Evolutionary conservation across 1,140 invertebrate species (phyloP), one percentile per base, ranked within the genome.

Genomic region (Neomicropteryx cornuta): DNA sequence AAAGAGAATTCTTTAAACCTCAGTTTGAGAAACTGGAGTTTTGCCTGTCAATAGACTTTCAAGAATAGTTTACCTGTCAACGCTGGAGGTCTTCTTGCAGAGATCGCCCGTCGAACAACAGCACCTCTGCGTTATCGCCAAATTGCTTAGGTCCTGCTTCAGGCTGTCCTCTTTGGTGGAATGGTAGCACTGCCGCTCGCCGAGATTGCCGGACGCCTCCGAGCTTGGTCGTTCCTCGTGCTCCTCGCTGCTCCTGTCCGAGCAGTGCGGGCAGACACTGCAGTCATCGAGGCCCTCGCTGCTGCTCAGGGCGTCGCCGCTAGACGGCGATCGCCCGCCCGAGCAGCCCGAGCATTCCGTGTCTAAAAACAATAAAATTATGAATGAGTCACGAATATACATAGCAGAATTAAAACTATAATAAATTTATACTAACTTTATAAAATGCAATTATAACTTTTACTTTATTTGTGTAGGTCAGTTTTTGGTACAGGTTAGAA

Each of bases 131-230:
- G 8, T n/a, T n/a, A n/a, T n/a, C n/a, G 37, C 41, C 17, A 50
- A 50, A 44, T 58, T 49, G 33, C 53, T 39, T 30, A 38, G 58
- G 21, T 51, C 41, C 19, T 54, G 46, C 3, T 36, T 47, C 21
- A 49, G 49, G 17, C 42, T 48, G n/a, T 60, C 55, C 55, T 51
- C 55, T 14, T 52, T 51, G 37, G 18, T 60, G 27, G 44, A 52
- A 16, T 11, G 38, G 30, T 18, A 18, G 5, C 27, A 35, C 3
- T 55, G 57, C 0, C 36, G 44, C 18, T 51, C 57, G 34, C 18
- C 28, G 5, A 54, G 57, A n/a, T 52, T 50, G 50, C 31, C 33
- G 16, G 46, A n/a, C n/a, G n/a, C n/a, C n/a, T n/a, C n/a, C n/a
- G n/a, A n/a, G n/a, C n/a, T n/a, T n/a, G n/a, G n/a, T n/a, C n/a